A percentile compares a stretch with the other conserved stretches of the same genome.
These are phyloP conservation scores for Meteorus sp. DNA, from an alignment of 1,140 invertebrate species.

Conservation along the genomic window DNA sequence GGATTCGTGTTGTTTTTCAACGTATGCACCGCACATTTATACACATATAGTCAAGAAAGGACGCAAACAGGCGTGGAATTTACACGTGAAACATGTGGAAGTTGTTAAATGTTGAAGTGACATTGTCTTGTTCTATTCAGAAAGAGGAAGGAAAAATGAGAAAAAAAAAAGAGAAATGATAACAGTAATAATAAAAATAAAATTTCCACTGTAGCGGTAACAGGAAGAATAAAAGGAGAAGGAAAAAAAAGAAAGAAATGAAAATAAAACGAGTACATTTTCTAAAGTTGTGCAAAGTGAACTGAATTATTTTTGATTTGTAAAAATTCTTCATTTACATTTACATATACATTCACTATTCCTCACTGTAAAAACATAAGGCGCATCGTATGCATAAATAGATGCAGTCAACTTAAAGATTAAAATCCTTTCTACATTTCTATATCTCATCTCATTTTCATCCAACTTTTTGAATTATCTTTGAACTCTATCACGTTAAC, in stretches of 20 bases:
- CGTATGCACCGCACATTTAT: no score
- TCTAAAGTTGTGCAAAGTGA: conserved; percentile 6
- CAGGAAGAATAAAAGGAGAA: not conserved
- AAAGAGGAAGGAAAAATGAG: no score
- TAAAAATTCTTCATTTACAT: not conserved
- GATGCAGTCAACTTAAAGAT: no score
- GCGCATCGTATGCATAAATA: no score
- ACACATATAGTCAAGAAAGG: conserved; percentile 1
- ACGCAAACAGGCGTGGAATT: not conserved
- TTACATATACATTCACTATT: no score
- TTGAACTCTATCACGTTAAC: conserved; percentile 42
- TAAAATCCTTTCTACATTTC: no score
- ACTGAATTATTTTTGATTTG: conserved; percentile 14
- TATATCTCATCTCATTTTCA: no score
- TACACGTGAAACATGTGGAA: not conserved
- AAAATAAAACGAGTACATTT: not conserved
- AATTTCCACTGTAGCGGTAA: not conserved
- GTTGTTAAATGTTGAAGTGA: conserved; percentile 2
- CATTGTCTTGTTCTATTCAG: not conserved
- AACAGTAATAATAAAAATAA: not conserved
- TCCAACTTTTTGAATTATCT: no score
- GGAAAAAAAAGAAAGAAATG: not conserved
- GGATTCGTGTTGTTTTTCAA: no score
- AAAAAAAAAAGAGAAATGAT: not conserved
- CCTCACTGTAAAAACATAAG: no score